Conservation (phyloP, 2,888 invertebrate species). For the Ferdinandea cuprea region DNA sequence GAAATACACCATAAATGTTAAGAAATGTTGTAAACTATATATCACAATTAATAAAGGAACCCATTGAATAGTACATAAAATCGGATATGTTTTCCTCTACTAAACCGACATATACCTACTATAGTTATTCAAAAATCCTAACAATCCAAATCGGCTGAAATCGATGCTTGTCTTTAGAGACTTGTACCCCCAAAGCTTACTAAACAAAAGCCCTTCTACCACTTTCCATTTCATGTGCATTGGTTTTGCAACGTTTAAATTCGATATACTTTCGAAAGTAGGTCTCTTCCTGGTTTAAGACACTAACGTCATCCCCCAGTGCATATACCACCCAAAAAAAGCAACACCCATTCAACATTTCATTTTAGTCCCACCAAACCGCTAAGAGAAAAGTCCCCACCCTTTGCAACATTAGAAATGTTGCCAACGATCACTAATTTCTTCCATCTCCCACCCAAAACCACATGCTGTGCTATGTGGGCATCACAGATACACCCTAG, state of each 20-base stretch:
- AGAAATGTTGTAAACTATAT: no score
- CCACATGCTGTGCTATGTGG: neutral
- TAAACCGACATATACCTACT: no score
- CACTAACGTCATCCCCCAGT: conserved; percentile 34
- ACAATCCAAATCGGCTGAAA: no score
- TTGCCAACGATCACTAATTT: conserved; percentile 62
- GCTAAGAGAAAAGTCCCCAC: conserved; percentile 15
- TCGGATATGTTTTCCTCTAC: no score
- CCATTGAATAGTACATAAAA: no score
- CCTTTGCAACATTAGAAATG: conserved; percentile 57
- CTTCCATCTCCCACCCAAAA: conserved; percentile 59
- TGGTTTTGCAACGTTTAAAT: conserved; percentile 29
- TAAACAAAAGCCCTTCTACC: neutral
- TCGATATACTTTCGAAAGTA: conserved; percentile 50
- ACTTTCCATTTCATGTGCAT: neutral
- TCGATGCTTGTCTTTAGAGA: no score
- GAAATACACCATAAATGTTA: no score
- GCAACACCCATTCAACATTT: conserved; percentile 8
- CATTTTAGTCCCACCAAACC: neutral
- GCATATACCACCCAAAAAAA: conserved; percentile 14
- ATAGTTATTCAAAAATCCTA: no score
- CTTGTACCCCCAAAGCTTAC: no score
- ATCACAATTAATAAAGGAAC: no score
- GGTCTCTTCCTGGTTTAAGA: conserved; percentile 68
- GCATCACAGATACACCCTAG: conserved; percentile 49